A percentile compares a stretch with the other conserved stretches of the same genome.
These are phyloP conservation scores for Microcebus lehilahytsara DNA, from an alignment of 2,113 vertebrate genomes.

Conservation along the genomic window DNA sequence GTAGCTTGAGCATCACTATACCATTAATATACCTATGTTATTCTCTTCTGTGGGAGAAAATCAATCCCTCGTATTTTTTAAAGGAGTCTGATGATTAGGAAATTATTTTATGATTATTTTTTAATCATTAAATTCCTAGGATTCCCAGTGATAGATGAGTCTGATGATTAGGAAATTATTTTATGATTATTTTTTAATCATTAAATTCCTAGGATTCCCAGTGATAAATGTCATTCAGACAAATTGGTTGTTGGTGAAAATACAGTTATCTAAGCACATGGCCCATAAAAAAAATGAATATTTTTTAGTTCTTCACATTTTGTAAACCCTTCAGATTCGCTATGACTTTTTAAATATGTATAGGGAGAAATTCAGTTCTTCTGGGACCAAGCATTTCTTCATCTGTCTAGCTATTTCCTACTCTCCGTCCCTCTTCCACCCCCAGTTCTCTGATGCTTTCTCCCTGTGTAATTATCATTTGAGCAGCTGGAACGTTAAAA, in stretches of 20 bases:
- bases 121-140: background rate
- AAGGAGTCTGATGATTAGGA: background rate
- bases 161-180: background rate
- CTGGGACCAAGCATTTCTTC: background rate
- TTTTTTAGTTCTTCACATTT: constrained; percentile 2
- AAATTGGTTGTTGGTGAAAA: background rate
- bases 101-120: background rate
- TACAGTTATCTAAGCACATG: background rate
- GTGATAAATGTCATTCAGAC: background rate
- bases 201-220: background rate
- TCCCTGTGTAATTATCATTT: background rate
- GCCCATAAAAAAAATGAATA: background rate
- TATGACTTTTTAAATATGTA: background rate
- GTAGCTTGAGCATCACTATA: background rate
- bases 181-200: background rate
- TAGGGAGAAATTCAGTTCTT: background rate
- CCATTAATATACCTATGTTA: background rate
- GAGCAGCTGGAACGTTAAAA: constrained; percentile 17
- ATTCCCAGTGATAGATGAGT: background rate
- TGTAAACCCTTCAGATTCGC: background rate
- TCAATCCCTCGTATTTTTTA: background rate
- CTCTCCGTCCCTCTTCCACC: background rate
- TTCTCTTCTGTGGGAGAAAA: background rate
- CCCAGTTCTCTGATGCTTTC: background rate
- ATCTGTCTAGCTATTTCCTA: background rate